Base-by-base conservation (phyloP, 2,888 invertebrate genomes). In the Dastarcus helophoroides region DNA sequence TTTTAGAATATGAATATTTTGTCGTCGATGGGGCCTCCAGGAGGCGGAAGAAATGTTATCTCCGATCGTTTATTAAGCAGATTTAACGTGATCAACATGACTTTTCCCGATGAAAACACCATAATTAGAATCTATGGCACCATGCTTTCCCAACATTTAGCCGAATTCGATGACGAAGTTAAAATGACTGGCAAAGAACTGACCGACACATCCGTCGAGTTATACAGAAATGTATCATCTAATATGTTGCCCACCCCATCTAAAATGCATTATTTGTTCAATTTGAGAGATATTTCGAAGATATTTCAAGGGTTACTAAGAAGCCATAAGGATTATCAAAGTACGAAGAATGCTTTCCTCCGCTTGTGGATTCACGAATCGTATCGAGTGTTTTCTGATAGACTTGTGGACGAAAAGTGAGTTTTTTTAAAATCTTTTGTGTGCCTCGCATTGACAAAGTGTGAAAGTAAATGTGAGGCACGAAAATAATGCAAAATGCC, bases 231-330 rank as follows among this genome's bases (percentile, higher is more conserved):
- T 40, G 79, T 88, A 0, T 70, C 71, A 1, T 61, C 56, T 1
- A 81, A 78, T 51, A 76, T 91, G 65, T 60, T 90, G 22, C 90
- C 91, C 0, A 90, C 89, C 0, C 90, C 90, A 0, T 71, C 78
- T 36, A 91, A 89, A 58, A 85, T 83, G 55, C 90, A 91, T 60
- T 91, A 91, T 48, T 63, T 89, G 19, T 91, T 90, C 63, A 90
- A 89, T 58, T 60, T 91, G 47, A 64, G 89, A 42, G 90, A 90
- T 50, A 86, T 91, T 41, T 88, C 88, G 2, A 84, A 77, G 65
- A 77, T 89, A 21, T 78, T 77, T 46, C 79, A 89, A 70, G 89
- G 89, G 3, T 56, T 91, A 9, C 58, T 91, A 10, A 67, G 86
- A 37, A 76, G 82, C 39, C 74, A 80, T 55, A 77, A 75, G 35